Evolutionary conservation across 2,113 vertebrate species (phyloP).

Genomic region (Phycodurus eques): DNA sequence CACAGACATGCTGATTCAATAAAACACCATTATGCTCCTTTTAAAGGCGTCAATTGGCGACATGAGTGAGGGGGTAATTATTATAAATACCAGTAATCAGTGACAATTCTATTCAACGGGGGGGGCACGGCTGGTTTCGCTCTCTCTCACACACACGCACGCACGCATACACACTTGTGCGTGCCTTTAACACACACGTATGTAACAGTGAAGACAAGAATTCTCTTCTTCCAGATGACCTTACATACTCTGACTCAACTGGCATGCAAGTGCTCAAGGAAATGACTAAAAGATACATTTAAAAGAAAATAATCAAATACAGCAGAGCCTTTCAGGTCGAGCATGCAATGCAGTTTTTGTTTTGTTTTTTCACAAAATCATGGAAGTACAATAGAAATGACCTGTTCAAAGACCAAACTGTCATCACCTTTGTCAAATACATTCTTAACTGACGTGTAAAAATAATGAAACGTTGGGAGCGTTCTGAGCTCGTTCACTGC

Average conservation of each 20-base stretch:
- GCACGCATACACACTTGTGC: neutral
- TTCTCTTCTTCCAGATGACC: conserved; percentile 48
- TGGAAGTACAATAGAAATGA: neutral
- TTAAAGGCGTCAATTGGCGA: conserved; percentile 86
- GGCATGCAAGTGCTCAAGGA: neutral
- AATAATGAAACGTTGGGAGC: neutral
- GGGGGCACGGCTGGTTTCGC: conserved; percentile 78
- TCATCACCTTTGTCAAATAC: neutral
- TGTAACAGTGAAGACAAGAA: conserved; percentile 68
- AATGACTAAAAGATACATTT: neutral
- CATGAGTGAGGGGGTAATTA: conserved; percentile 87
- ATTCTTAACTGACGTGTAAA: neutral
- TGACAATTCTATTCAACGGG: conserved; percentile 82
- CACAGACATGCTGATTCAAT: conserved; percentile 82
- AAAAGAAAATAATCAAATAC: neutral
- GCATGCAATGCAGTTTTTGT: neutral
- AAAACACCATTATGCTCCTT: conserved; percentile 85
- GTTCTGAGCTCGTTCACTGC: too few relatives aligned
- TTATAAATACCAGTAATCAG: conserved; percentile 93
- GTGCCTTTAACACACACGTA: neutral
- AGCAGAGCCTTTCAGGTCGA: neutral
- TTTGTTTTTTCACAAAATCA: too few relatives aligned
- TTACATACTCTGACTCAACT: neutral
- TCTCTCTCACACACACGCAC: neutral
- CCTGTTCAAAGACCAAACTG: neutral